Conservation (phyloP, 2,888 invertebrate species). For the Stenolophus ochropezus region DNA sequence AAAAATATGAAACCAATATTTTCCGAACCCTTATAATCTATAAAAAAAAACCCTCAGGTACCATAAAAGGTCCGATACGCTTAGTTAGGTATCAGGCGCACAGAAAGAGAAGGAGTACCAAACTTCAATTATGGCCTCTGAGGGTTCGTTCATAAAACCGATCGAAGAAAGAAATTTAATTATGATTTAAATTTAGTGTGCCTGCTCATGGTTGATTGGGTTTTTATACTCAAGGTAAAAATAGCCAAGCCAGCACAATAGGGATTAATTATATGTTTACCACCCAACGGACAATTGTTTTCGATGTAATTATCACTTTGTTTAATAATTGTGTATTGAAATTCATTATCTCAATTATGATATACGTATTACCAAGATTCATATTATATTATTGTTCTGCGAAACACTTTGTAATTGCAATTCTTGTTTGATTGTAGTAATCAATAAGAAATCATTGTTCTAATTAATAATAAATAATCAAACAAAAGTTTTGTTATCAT, state of each 20-base stretch:
- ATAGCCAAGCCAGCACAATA: conserved; percentile 13
- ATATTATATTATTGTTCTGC: neutral
- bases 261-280: conserved; percentile 35
- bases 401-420: too few relatives aligned
- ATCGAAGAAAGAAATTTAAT: conserved; percentile 45
- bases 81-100: conserved; percentile 18
- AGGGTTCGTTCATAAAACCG: neutral
- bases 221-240: conserved; percentile 25
- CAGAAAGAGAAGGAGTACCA: neutral
- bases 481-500: too few relatives aligned
- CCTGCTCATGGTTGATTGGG: conserved; percentile 24
- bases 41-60: conserved; percentile 19
- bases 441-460: too few relatives aligned
- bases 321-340: conserved; percentile 28
- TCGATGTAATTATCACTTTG: conserved; percentile 8
- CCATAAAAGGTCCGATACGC: conserved; percentile 15
- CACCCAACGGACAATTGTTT: conserved; percentile 14
- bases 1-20: conserved; percentile 41
- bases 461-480: too few relatives aligned
- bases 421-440: neutral
- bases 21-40: conserved; percentile 32
- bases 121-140: neutral
- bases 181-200: conserved; percentile 40
- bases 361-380: neutral
- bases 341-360: neutral